Conservation (phyloP, 2,113 vertebrate genomes). For the Myiozetetes cayanensis region DNA sequence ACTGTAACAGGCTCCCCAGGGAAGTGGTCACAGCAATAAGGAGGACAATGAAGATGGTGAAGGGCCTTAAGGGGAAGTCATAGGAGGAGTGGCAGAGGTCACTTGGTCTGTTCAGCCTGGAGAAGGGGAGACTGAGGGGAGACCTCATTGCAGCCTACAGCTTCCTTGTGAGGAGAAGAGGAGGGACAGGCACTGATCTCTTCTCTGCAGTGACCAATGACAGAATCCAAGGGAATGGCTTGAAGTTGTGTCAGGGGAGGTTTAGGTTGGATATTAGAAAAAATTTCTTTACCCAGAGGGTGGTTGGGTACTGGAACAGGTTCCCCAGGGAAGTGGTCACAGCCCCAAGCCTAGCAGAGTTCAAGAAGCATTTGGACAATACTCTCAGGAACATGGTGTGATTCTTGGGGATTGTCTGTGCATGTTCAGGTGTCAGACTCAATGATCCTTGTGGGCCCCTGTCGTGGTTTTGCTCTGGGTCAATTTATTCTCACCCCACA, state of each 20-base stretch:
- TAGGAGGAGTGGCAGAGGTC: not conserved
- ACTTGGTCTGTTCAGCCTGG: not conserved
- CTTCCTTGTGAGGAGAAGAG: not conserved
- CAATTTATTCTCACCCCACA: too few relatives aligned
- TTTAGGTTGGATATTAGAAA: not conserved
- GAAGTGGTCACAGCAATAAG: not conserved
- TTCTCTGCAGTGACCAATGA: not conserved
- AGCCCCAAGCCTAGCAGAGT: not conserved
- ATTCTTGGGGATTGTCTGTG: not conserved
- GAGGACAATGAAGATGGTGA: not conserved
- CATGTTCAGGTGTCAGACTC: not conserved
- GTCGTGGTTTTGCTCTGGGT: too few relatives aligned
- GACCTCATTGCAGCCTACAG: not conserved
- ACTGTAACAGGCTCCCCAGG: not conserved
- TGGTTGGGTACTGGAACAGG: too few relatives aligned
- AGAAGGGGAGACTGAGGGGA: not conserved
- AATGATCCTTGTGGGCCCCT: not conserved
- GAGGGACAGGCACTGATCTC: not conserved
- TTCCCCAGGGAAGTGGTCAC: not conserved
- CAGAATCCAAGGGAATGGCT: not conserved
- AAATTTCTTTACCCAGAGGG: not conserved
- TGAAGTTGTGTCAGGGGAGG: not conserved
- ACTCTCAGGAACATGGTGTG: not conserved
- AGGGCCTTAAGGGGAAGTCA: not conserved
- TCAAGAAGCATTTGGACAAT: not conserved